Evolutionary conservation across 2,888 invertebrate genomes (phyloP).

Genomic region (Theodoxus fluviatilis): DNA sequence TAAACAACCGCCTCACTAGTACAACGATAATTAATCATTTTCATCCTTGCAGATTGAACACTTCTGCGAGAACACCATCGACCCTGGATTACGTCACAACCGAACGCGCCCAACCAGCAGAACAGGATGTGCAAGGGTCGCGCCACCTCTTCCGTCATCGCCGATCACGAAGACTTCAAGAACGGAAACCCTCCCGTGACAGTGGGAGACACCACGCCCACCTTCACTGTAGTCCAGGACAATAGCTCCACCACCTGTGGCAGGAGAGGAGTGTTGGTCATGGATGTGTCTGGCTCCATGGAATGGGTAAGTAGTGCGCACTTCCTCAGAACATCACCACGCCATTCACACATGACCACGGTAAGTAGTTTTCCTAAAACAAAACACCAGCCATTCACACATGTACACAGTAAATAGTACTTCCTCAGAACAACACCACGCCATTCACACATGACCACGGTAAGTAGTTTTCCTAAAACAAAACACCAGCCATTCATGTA

Average conservation of each 20-base stretch:
- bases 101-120: background rate
- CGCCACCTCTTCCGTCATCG: constrained; percentile 7
- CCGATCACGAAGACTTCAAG: constrained; percentile 1
- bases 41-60: background rate
- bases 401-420: too few relatives aligned
- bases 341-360: too few relatives aligned
- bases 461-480: too few relatives aligned
- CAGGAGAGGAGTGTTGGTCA: constrained; percentile 1
- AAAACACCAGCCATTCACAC: too few relatives aligned
- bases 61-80: constrained; percentile 7
- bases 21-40: background rate
- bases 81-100: constrained; percentile 1
- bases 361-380: too few relatives aligned
- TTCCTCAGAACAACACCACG: too few relatives aligned
- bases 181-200: background rate
- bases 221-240: background rate
- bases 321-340: too few relatives aligned
- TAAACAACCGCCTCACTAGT: background rate
- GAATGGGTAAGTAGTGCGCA: constrained; percentile 8
- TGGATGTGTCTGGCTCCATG: constrained; percentile 20
- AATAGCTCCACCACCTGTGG: background rate
- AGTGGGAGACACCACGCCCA: background rate
- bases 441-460: too few relatives aligned
- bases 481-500: too few relatives aligned
- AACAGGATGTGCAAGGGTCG: background rate